Evolutionary conservation across 2,888 invertebrate species (phyloP).

Genomic region (Epirrita christyi): DNA sequence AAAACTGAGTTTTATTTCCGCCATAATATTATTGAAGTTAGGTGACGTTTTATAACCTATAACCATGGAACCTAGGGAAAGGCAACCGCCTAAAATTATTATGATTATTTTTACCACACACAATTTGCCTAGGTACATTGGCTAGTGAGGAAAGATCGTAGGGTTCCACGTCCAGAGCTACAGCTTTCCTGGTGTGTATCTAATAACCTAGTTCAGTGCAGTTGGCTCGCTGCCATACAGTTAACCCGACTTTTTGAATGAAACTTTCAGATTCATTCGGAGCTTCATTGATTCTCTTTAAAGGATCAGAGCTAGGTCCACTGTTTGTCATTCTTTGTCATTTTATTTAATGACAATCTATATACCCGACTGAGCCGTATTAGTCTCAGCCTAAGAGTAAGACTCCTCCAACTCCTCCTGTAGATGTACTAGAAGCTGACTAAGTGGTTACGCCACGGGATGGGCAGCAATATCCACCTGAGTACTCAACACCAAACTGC

Average conservation of each 20-base stretch:
- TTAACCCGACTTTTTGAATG: constrained; percentile 28
- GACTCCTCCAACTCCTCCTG: too few relatives aligned
- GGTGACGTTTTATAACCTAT: too few relatives aligned
- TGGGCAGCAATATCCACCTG: too few relatives aligned
- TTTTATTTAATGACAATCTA: background rate
- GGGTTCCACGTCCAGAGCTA: constrained; percentile 5
- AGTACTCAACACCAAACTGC: too few relatives aligned
- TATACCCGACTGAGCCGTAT: too few relatives aligned
- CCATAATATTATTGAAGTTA: too few relatives aligned
- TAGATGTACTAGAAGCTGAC: too few relatives aligned
- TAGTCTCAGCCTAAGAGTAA: too few relatives aligned
- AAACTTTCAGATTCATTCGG: constrained; percentile 22
- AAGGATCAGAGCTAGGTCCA: constrained; percentile 4
- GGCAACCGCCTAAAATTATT: background rate
- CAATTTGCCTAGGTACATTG: background rate
- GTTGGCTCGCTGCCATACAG: constrained; percentile 43
- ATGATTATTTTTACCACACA: background rate
- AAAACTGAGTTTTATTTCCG: too few relatives aligned
- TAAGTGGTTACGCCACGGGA: too few relatives aligned
- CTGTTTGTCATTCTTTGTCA: constrained; percentile 8
- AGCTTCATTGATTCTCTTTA: constrained; percentile 28
- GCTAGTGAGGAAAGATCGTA: background rate
- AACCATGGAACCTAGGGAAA: too few relatives aligned
- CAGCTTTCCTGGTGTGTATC: constrained; percentile 15
- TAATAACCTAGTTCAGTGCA: constrained; percentile 41